Evolutionary conservation across 2,113 vertebrate species (phyloP), one percentile per base, ranked within the genome.

Genomic region (Lates calcarifer): DNA sequence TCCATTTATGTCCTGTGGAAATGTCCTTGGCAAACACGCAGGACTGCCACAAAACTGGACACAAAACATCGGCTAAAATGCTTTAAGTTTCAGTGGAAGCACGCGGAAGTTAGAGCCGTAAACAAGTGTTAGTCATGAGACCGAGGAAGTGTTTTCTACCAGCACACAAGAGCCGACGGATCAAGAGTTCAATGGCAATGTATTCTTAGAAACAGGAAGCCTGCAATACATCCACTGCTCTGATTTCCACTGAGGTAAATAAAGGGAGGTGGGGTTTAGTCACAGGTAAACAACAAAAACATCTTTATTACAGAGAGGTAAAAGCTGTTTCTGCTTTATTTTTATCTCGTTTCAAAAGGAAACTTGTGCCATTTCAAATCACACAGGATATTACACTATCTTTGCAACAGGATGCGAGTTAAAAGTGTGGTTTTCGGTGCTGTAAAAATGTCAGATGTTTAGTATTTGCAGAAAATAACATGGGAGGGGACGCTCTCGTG

Each of bases 131-230:
- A 81, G 90, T 92, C 81, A 86, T 87, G 82, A 90, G 73, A 72
- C 71, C 1, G 79, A 87, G 90, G 84, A 92, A 90, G 83, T 84
- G 86, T 88, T 92, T 76, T 67, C 76, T 78, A 76, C 81, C 83
- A 67, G 71, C 47, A 80, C 81, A 77, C 78, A 78, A 79, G 77
- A 80, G 77, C 55, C 5, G 45, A 81, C 49, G 12, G 87, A 81
- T 77, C 81, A 89, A 81, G 60, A 89, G 91, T 91, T 93, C 90
- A 94, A 86, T 81, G 81, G 80, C 29, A 11, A 64, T 69, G 64
- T 93, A 94, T 94, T 93, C 91, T 94, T 94, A 91, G 92, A 92
- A 93, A 94, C 90, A 87, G 92, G 91, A 95, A 93, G 85, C 74
- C 70, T 77, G 80, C 49, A 62, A 84, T 78, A 12, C 69, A 66